Percentiles rank a stretch among this genome's conserved stretches.
These are phyloP conservation scores for Drosophila borborema DNA, from an alignment of 2,888 invertebrate genomes.

Conservation along the genomic window DNA sequence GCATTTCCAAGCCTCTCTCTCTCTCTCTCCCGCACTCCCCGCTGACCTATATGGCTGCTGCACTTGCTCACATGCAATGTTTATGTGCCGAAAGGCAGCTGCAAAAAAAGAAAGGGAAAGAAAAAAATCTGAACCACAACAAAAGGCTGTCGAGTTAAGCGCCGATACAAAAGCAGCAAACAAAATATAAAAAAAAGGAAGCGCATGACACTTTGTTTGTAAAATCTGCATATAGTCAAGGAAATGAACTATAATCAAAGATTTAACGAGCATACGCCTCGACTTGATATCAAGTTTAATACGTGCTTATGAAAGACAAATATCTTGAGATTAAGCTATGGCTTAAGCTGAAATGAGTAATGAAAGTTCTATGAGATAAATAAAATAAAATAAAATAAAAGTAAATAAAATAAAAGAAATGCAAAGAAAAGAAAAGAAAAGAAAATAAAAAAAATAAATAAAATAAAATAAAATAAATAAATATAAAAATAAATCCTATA, in stretches of 20 bases:
- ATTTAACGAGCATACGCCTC: neutral
- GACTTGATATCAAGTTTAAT: neutral
- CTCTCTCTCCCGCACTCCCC: neutral
- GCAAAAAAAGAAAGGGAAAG: neutral
- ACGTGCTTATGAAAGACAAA: neutral
- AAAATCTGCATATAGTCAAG: constrained; percentile 4
- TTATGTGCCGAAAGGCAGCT: constrained; percentile 36
- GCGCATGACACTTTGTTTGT: constrained; percentile 6
- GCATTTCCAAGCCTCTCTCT: constrained; percentile 4
- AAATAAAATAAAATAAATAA: no score
- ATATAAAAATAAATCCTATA: no score
- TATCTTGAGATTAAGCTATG: neutral
- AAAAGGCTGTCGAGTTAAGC: constrained; percentile 53
- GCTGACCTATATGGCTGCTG: neutral
- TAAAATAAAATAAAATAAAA: no score
- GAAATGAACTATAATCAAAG: constrained; percentile 18
- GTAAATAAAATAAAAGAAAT: no score
- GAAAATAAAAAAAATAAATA: no score
- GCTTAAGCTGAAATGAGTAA: neutral
- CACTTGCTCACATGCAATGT: neutral
- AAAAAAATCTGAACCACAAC: constrained; percentile 48
- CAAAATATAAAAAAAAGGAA: neutral
- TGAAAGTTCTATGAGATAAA: no score
- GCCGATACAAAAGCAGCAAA: constrained; percentile 15
- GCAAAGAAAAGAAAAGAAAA: no score